A percentile compares a stretch with the other conserved stretches of the same genome.
Conservation (phyloP, 2,113 vertebrate species). For the Aleadryas rufinucha region DNA sequence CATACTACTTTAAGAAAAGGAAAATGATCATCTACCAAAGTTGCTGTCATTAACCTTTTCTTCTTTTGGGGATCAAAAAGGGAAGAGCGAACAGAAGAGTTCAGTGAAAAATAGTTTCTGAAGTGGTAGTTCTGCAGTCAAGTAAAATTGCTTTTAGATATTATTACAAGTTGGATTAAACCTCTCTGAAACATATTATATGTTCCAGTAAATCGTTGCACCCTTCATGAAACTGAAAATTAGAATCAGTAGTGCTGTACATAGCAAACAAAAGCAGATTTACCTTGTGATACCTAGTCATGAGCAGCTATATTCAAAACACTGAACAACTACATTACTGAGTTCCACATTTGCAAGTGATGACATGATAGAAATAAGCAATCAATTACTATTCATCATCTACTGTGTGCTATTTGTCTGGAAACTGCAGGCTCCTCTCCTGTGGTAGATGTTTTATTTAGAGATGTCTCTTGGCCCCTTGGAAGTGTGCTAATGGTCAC, state of each 20-base stretch:
- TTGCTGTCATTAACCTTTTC: constrained; percentile 39
- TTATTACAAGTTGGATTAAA: background rate
- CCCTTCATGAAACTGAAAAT: background rate
- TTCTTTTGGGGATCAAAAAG: background rate
- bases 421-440: background rate
- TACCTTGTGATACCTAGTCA: background rate
- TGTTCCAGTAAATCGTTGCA: background rate
- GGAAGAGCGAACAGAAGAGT: background rate
- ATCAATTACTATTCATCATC: background rate
- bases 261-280: background rate
- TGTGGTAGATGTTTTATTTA: background rate
- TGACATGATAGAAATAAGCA: background rate
- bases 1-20: background rate
- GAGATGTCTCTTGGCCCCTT: background rate
- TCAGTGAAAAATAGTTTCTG: background rate
- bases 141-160: background rate
- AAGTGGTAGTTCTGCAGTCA: background rate
- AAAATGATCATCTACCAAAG: background rate
- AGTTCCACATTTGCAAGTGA: background rate
- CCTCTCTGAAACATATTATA: background rate
- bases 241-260: background rate
- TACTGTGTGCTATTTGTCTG: background rate
- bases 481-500: background rate
- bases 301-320: background rate
- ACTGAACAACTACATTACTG: background rate